Conservation (phyloP, 2,888 invertebrate species). For the Meandrusa payeni region DNA sequence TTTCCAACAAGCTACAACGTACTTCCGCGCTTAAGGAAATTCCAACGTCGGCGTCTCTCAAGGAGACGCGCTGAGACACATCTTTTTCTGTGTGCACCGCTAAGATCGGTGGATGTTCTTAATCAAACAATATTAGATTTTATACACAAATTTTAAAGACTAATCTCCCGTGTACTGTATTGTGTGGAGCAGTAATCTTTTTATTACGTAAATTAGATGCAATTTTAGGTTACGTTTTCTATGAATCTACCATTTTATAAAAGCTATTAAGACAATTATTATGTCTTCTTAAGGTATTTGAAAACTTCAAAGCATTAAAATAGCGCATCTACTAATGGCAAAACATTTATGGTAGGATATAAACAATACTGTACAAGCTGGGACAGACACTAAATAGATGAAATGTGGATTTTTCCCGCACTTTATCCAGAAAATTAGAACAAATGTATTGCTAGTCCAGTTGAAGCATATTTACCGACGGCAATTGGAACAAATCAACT, state of each 20-base stretch:
- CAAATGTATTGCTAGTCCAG: no score
- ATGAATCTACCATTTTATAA: conserved; percentile 1
- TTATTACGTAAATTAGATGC: conserved; percentile 11
- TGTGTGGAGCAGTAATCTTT: not conserved
- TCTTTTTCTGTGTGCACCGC: conserved; percentile 10
- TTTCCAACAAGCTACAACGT: conserved; percentile 23
- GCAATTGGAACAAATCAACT: conserved; percentile 5
- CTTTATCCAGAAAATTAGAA: no score
- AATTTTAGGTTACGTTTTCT: conserved; percentile 4
- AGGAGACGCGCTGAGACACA: conserved; percentile 15
- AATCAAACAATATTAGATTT: not conserved
- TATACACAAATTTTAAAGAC: not conserved
- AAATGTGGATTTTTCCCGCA: no score
- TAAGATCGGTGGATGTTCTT: not conserved
- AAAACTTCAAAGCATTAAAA: no score
- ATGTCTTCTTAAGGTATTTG: not conserved
- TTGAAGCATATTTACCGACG: no score
- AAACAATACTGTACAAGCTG: no score
- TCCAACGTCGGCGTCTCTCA: conserved; percentile 8
- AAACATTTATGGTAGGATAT: no score
- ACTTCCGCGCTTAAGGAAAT: conserved; percentile 22
- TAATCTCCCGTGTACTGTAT: not conserved
- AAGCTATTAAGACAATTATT: not conserved
- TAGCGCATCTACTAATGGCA: no score
- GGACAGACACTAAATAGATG: no score